Evolutionary conservation across 2,797 vertebrate genomes (phyloP).

Genomic region (Aotus griseimembra): DNA sequence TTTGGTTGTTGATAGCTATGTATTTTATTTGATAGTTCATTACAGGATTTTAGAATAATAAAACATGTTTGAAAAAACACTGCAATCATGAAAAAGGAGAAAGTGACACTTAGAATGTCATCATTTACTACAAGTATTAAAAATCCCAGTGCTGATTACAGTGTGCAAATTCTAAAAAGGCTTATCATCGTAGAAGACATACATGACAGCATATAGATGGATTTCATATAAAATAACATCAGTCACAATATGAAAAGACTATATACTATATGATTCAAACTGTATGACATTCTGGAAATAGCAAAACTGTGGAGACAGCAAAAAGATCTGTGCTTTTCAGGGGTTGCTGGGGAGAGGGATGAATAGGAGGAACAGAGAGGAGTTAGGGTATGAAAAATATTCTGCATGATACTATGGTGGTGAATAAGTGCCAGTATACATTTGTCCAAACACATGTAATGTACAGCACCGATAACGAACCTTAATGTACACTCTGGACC

Average conservation of each 20-base stretch:
- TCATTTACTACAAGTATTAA: conserved; percentile 56
- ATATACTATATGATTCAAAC: not conserved
- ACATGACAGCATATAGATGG: not conserved
- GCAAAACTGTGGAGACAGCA: not conserved
- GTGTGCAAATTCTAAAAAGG: conserved; percentile 68
- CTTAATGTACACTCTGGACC: not conserved
- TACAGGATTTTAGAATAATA: conserved; percentile 41
- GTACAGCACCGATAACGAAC: not conserved
- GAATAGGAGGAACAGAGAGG: not conserved
- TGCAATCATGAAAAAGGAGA: conserved; percentile 41
- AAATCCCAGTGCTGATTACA: conserved; percentile 61
- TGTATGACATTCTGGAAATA: not conserved
- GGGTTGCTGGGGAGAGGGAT: not conserved
- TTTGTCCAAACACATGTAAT: not conserved
- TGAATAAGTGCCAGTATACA: not conserved
- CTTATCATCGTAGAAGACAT: conserved; percentile 41
- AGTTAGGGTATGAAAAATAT: not conserved
- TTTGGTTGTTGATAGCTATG: conserved; percentile 35
- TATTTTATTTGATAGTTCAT: conserved; percentile 47
- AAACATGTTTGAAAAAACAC: not conserved
- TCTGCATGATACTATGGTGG: not conserved
- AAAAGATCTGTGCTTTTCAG: not conserved
- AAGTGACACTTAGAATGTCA: conserved; percentile 43
- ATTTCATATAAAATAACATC: not conserved
- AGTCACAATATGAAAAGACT: not conserved